Evolutionary conservation across 2,797 vertebrate genomes (phyloP), one percentile per base, ranked within the genome.

Genomic region (Cyclopterus lumpus): DNA sequence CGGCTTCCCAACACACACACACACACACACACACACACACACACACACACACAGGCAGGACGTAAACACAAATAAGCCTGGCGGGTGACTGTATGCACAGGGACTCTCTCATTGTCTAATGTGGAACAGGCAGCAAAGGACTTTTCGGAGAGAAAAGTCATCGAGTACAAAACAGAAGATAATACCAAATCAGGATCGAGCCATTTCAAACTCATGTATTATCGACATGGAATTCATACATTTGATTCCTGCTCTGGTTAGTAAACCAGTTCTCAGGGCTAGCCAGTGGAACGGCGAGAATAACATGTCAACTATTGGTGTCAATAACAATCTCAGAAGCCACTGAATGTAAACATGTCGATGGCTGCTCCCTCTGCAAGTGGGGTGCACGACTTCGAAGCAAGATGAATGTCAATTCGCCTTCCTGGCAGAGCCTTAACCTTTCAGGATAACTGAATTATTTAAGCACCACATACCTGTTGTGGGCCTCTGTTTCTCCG

Each of bases 381-480:
- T 38, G 69, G 76, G 76, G 86, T 36, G 78, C 65, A 54, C 32
- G 75, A 89, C 92, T 94, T 83, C 54, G 75, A 92, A 91, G 92
- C 86, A 71, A 79, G 89, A 93, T 92, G 94, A 95, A 95, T 94
- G 93, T 95, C 93, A 94, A 93, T 88, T 90, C 54, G 77, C 80
- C 86, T 92, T 88, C 81, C 86, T 62, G 87, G 88, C 84, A 82
- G 89, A 91, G 91, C 87, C 88, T 87, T 95, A 95, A 95, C 94
- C 95, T 95, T 95, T 95, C 91, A 84, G 88, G 90, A 81, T 87
- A 88, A 90, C 93, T 96, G 94, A 95, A 96, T 95, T 94, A 96
- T 96, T 96, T 93, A 95, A 91, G 87, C 90, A 78, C 81, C 78
- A 84, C 83, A 89, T 93, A 92, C 92, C 92, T 93, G 93, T 92